Conservation (phyloP, 2,888 invertebrate genomes). For the Galerucella pusilla region DNA sequence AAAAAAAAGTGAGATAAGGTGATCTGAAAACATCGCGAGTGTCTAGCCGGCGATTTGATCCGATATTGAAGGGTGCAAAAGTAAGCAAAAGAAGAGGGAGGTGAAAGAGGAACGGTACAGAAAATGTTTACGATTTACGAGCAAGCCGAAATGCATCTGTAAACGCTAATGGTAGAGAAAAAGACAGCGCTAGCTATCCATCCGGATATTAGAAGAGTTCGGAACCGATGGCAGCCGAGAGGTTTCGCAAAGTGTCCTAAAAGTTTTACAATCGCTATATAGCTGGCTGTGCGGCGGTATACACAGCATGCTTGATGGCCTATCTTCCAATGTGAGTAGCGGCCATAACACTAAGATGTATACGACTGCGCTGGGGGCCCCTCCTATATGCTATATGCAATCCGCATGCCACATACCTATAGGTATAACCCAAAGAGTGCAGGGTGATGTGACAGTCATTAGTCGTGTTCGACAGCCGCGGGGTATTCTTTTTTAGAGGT, state of each 20-base stretch:
- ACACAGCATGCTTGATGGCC: slow-evolving; percentile 73
- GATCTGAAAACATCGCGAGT: slow-evolving; percentile 1
- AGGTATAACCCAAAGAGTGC: slow-evolving; percentile 64
- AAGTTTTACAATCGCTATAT: slow-evolving; percentile 71
- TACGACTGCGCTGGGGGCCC: slow-evolving; percentile 72
- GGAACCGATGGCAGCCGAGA: slow-evolving; percentile 58
- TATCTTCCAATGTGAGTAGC: slow-evolving; percentile 75
- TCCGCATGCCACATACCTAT: slow-evolving; percentile 66
- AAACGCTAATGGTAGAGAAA: slow-evolving; percentile 57
- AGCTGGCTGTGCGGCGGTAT: slow-evolving; percentile 64
- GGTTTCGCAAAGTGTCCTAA: slow-evolving; percentile 72
- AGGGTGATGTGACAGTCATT: slow-evolving; percentile 66
- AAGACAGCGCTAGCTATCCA: slow-evolving; percentile 53
- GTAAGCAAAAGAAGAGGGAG: slow-evolving; percentile 46
- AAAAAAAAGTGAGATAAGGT: slow-evolving; percentile 1
- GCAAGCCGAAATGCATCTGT: slow-evolving; percentile 51
- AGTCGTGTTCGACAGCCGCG: slow-evolving; percentile 66
- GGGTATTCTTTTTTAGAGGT: slow-evolving; percentile 59
- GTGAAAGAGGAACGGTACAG: slow-evolving; percentile 37
- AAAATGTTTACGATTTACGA: slow-evolving; percentile 63
- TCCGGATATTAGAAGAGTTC: slow-evolving; percentile 65
- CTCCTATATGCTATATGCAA: slow-evolving; percentile 67
- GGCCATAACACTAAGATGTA: slow-evolving; percentile 73
- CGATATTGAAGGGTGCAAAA: slow-evolving; percentile 43
- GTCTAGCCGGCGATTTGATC: slow-evolving; percentile 39